A percentile compares a stretch with the other conserved stretches of the same genome.
phyloP scores from a whole-genome alignment of 2,888 invertebrate genomes.

The Xanthia icteritia region DNA sequence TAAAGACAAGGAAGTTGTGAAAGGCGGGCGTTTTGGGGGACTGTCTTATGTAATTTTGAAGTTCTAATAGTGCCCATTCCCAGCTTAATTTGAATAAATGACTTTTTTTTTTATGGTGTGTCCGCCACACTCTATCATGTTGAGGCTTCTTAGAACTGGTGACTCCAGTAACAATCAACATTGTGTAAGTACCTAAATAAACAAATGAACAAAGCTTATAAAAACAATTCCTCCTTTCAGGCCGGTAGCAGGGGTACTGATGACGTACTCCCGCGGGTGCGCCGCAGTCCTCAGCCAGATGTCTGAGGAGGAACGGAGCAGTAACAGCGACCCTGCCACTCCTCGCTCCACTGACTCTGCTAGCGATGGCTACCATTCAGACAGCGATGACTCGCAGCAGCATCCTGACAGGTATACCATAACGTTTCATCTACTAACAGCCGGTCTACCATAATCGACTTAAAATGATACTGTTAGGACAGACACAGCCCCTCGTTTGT shows the following conservation, averaged over 20 bases:
- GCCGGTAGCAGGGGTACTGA: constrained; percentile 93
- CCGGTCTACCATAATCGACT: neutral
- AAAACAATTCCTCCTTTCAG: constrained; percentile 77
- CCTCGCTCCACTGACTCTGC: constrained; percentile 87
- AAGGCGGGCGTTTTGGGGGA: neutral
- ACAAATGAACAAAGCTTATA: constrained; percentile 1
- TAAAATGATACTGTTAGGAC: no score
- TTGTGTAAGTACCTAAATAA: neutral
- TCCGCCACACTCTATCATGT: neutral
- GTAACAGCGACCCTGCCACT: constrained; percentile 81
- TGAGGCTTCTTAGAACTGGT: neutral
- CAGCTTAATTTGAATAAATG: neutral
- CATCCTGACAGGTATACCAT: constrained; percentile 80
- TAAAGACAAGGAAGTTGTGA: neutral
- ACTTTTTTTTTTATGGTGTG: neutral
- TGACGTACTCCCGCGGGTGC: constrained; percentile 94
- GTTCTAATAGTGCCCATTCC: neutral
- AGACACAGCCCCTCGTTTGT: no score
- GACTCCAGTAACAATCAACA: neutral
- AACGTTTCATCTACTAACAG: neutral
- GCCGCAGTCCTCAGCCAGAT: constrained; percentile 94
- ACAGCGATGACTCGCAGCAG: constrained; percentile 91
- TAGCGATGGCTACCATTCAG: constrained; percentile 96
- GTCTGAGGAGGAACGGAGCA: constrained; percentile 85
- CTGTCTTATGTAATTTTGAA: neutral